Conservation (phyloP, 2,113 vertebrate species). For the Perca fluviatilis region DNA sequence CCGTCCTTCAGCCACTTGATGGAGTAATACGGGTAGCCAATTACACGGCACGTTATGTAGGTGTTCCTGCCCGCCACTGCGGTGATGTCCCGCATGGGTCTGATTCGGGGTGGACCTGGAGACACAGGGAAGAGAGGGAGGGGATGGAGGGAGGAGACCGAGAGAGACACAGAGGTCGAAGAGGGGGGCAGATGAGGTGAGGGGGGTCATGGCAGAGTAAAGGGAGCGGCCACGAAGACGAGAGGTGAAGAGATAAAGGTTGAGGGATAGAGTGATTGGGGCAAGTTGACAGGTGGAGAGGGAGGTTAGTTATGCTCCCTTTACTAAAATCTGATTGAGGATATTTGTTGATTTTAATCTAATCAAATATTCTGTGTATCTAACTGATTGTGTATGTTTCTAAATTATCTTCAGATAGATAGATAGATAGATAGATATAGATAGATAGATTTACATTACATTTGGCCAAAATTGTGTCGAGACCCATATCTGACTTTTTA, state of each 20-base stretch:
- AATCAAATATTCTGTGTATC: conserved; percentile 44
- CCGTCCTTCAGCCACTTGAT: conserved; percentile 99
- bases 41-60: conserved; percentile 98
- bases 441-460: too few species aligned
- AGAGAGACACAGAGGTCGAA: conserved; percentile 64
- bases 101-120: conserved; percentile 96
- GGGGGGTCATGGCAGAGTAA: conserved; percentile 66
- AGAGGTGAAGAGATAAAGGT: conserved; percentile 72
- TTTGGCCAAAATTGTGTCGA: too few species aligned
- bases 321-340: conserved; percentile 59
- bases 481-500: too few species aligned
- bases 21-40: conserved; percentile 99
- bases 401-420: not conserved
- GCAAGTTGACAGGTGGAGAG: conserved; percentile 79
- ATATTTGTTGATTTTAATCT: conserved; percentile 64
- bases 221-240: conserved; percentile 64
- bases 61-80: conserved; percentile 97
- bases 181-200: conserved; percentile 71
- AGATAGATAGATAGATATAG: conserved; percentile 2
- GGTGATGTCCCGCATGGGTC: conserved; percentile 97
- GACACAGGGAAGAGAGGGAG: conserved; percentile 75
- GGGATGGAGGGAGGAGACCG: conserved; percentile 65
- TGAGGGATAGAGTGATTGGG: conserved; percentile 80
- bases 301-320: conserved; percentile 83
- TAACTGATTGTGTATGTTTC: conserved; percentile 36